phyloP scores from a whole-genome alignment of 2,797 vertebrate species.

The Chrysocyon brachyurus region DNA sequence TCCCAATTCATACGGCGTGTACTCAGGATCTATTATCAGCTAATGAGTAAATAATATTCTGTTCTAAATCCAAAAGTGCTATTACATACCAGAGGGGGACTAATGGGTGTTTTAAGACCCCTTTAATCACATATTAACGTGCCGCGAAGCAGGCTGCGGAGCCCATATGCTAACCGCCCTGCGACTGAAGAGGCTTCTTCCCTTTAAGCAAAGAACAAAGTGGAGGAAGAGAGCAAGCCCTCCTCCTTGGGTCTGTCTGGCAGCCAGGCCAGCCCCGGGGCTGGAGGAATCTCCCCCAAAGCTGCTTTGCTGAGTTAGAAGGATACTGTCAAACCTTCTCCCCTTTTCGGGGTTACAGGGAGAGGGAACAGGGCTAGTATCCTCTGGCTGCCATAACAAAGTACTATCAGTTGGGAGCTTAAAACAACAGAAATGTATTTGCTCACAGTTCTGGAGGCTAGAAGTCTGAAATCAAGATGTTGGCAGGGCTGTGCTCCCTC shows the following conservation, averaged over 20 bases:
- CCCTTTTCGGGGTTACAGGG: not conserved
- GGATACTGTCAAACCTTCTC: not conserved
- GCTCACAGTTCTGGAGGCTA: not conserved
- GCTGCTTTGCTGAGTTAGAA: not conserved
- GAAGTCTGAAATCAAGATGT: not conserved
- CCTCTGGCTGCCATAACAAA: not conserved
- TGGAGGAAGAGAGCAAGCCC: not conserved
- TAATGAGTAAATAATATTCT: slow-evolving; percentile 85
- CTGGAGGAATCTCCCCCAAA: not conserved
- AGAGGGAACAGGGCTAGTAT: not conserved
- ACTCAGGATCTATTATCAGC: slow-evolving; percentile 72
- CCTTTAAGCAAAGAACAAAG: slow-evolving; percentile 17
- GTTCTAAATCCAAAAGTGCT: slow-evolving; percentile 80
- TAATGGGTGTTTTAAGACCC: slow-evolving; percentile 82
- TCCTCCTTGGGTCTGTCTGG: not conserved
- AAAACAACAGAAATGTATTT: not conserved
- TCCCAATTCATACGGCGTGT: not conserved
- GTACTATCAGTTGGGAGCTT: not conserved
- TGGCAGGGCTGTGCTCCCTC: not conserved
- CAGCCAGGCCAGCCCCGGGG: not conserved
- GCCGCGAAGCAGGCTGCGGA: slow-evolving; percentile 46
- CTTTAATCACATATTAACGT: slow-evolving; percentile 81
- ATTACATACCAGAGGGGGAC: slow-evolving; percentile 82
- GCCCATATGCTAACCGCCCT: slow-evolving; percentile 63
- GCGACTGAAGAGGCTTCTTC: not conserved